Conservation (phyloP, 2,797 vertebrate species). For the Megalops cyprinoides region DNA sequence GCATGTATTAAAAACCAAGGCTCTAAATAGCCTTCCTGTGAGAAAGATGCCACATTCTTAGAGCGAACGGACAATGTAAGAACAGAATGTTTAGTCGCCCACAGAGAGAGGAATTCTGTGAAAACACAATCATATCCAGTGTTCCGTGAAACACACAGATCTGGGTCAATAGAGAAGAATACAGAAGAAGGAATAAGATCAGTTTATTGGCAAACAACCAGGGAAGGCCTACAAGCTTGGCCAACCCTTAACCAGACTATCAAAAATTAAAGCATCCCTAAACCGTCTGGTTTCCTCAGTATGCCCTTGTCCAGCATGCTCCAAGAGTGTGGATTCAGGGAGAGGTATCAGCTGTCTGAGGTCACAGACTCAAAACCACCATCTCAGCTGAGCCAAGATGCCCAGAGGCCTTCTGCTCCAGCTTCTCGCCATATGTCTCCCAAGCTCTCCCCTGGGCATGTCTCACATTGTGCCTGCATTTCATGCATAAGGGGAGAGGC, state of each 20-base stretch:
- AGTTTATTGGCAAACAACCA: background rate
- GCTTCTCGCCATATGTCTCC: slow-evolving; percentile 36
- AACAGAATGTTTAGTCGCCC: slow-evolving; percentile 14
- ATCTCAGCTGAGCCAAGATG: slow-evolving; percentile 20
- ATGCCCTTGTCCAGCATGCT: background rate
- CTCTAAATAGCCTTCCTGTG: background rate
- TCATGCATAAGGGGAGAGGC: slow-evolving; percentile 17
- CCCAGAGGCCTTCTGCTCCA: slow-evolving; percentile 33
- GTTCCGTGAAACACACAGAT: slow-evolving; percentile 40
- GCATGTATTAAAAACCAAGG: background rate
- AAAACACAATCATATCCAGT: slow-evolving; percentile 34
- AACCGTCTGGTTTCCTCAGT: background rate
- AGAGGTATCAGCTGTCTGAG: slow-evolving; percentile 17
- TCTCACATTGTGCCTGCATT: slow-evolving; percentile 29
- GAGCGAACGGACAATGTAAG: slow-evolving; percentile 11
- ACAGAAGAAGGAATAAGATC: background rate
- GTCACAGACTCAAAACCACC: slow-evolving; percentile 28
- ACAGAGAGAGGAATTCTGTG: slow-evolving; percentile 33
- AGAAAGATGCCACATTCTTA: background rate
- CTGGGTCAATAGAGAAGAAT: slow-evolving; percentile 19
- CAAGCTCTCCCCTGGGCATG: slow-evolving; percentile 18
- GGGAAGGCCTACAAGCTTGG: background rate
- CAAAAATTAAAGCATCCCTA: background rate
- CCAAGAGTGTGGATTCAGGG: background rate
- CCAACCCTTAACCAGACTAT: background rate